phyloP scores from a whole-genome alignment of 2,888 invertebrate species.

The Ophion ellenae region DNA sequence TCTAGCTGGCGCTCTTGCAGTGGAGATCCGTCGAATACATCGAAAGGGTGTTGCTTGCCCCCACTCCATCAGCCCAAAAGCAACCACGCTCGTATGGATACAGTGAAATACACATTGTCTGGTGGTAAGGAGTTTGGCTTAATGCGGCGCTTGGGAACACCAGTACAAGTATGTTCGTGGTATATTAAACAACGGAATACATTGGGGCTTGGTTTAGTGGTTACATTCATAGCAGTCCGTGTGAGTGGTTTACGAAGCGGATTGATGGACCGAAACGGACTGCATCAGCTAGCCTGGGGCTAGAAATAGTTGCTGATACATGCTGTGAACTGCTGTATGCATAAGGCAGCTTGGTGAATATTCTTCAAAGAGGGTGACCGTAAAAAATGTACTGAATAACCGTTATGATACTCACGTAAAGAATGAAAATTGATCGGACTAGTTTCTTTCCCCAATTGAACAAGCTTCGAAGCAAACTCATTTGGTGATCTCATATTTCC shows the following conservation, averaged over 20 bases:
- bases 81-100: constrained; percentile 50
- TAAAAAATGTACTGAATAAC: neutral
- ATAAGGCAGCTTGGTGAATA: neutral
- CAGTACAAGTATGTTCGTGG: constrained; percentile 14
- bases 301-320: constrained; percentile 30
- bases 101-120: constrained; percentile 21
- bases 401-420: neutral
- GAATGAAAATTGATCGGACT: neutral
- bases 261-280: constrained; percentile 39
- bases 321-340: neutral
- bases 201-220: constrained; percentile 14
- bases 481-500: too few species aligned
- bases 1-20: constrained; percentile 62
- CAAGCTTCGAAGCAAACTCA: neutral
- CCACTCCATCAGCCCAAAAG: constrained; percentile 14
- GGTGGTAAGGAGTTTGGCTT: constrained; percentile 45
- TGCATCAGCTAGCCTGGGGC: constrained; percentile 12
- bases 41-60: constrained; percentile 61
- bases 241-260: constrained; percentile 33
- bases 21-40: constrained; percentile 20
- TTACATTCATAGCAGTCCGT: constrained; percentile 9
- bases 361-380: neutral
- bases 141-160: constrained; percentile 43
- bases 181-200: constrained; percentile 19
- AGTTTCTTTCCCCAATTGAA: neutral